Conservation (phyloP, 2,797 vertebrate genomes). For the Pseudotriccus pelzelni region DNA sequence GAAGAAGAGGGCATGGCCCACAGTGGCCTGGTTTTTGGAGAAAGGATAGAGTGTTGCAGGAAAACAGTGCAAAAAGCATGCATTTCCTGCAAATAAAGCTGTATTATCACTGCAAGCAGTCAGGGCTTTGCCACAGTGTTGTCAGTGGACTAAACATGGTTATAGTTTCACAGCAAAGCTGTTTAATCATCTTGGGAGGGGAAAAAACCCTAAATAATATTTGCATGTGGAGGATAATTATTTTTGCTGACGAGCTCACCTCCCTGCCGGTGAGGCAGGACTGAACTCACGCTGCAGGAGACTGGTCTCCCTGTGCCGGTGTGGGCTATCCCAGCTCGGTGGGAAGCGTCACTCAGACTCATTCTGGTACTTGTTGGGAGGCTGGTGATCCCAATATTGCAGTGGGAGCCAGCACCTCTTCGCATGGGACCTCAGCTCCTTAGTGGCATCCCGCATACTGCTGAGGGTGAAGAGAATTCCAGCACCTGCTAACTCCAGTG, state of each 20-base stretch:
- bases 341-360: not conserved
- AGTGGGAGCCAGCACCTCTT: not conserved
- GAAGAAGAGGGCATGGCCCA: not conserved
- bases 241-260: not conserved
- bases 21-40: not conserved
- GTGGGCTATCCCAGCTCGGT: accelerated
- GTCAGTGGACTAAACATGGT: not conserved
- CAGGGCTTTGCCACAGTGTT: not conserved
- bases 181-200: not conserved
- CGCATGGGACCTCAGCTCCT: too few relatives aligned
- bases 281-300: not conserved
- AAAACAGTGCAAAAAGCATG: not conserved
- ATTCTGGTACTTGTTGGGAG: not conserved
- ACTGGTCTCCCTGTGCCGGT: accelerated
- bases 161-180: not conserved
- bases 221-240: not conserved
- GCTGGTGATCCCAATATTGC: not conserved
- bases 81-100: not conserved
- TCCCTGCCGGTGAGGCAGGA: not conserved
- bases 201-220: not conserved
- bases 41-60: not conserved
- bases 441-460: not conserved
- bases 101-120: not conserved
- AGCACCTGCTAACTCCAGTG: too few relatives aligned
- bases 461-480: not conserved